Base-by-base conservation (phyloP, 2,888 invertebrate species). In the Leptopilina syphax region DNA sequence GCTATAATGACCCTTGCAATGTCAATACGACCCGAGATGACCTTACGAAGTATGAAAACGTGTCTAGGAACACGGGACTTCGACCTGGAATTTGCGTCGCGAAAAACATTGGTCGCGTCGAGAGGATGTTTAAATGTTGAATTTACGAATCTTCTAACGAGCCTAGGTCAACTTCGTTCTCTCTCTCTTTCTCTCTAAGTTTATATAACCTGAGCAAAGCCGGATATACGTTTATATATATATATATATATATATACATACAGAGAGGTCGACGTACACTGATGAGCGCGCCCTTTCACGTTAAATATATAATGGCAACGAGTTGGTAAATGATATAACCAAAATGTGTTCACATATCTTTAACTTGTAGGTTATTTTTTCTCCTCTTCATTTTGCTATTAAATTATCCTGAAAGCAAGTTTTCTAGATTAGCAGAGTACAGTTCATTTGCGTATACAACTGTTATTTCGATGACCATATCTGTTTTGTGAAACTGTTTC, bases 101-200 rank as follows among this genome's bases (percentile, higher is more conserved):
- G 9, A 47, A 18, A 67, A n/a, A 68, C 47, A 67, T 24, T 47
- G 47, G 8, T 47, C 47, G 67, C 47, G 67, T 24, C 12, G 47
- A 68, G 47, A 68, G 47, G 24, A 68, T 68, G 67, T 47, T 47
- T 68, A 68, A 34, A 68, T 68, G 47, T 68, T 47, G 47, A 47
- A 68, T 68, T 68, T 68, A 68, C 47, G 67, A 47, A 68, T 68
- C 67, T 68, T 68, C 67, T 68, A 68, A 68, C 67, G 67, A 68
- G 67, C 67, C 67, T 68, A 68, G 67, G 67, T 68, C 67, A 47
- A 68, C 67, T 68, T 68, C 18, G 67, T 67, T 47, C 18, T 67
- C 67, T 47, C 41, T 41, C 41, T 41, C 41, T 41, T 6, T 8
- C 50, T 50, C 50, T 13, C 13, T 18, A 41, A 67, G 67, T 67